Evolutionary conservation across 2,888 invertebrate species (phyloP).

Genomic region (Teinopalpus imperialis): DNA sequence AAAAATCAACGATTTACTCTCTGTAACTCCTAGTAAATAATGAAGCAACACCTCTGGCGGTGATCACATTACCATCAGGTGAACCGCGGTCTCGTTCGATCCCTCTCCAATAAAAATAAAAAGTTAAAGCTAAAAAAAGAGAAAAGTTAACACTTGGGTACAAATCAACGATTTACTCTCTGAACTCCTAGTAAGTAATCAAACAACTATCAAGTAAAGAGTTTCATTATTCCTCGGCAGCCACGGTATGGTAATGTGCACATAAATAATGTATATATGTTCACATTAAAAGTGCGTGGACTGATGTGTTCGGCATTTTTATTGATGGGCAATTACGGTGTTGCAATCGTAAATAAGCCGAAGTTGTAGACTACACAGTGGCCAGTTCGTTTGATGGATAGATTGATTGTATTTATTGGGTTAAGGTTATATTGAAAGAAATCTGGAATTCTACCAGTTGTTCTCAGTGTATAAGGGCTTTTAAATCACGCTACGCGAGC

Average conservation of each 20-base stretch:
- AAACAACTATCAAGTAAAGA: conserved; percentile 16
- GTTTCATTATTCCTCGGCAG: conserved; percentile 20
- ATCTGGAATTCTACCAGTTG: conserved; percentile 6
- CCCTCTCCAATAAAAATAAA: no score
- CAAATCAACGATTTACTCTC: conserved; percentile 3
- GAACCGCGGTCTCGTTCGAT: no score
- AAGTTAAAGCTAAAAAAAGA: no score
- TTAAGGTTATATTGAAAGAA: conserved; percentile 7
- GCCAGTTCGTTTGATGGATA: conserved; percentile 15
- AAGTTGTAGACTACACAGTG: conserved; percentile 16
- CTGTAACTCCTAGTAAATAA: no score
- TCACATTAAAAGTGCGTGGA: conserved; percentile 36
- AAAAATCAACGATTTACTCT: no score
- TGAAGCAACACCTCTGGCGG: no score
- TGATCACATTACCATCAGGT: no score
- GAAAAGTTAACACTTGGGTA: no score
- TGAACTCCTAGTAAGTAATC: conserved; percentile 12
- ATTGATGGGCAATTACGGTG: conserved; percentile 38
- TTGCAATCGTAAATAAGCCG: conserved; percentile 33
- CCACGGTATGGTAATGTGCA: conserved; percentile 24
- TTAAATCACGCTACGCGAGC: no score
- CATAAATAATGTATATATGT: conserved; percentile 39
- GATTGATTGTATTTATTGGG: conserved; percentile 11
- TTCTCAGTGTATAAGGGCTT: no score
- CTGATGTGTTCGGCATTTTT: conserved; percentile 40